phyloP scores from a whole-genome alignment of 2,113 vertebrate species.

The Heterocephalus glaber region DNA sequence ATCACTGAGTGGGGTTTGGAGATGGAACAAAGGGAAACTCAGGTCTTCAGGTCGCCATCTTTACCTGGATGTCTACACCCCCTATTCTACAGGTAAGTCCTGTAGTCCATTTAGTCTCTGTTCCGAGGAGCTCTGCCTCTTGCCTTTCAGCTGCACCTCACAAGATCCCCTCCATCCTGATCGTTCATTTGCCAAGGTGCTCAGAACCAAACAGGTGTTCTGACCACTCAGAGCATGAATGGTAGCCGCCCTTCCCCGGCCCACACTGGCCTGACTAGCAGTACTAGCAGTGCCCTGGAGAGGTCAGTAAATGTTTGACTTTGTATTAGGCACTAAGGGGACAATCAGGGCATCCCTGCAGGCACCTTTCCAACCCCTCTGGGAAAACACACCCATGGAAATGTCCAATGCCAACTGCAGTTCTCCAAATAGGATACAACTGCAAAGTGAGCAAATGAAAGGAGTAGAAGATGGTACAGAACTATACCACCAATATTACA shows the following conservation, averaged over 20 bases:
- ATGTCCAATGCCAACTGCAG: neutral
- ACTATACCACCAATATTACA: neutral
- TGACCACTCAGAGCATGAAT: neutral
- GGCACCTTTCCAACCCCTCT: neutral
- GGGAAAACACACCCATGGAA: neutral
- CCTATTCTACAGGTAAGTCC: neutral
- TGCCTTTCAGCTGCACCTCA: neutral
- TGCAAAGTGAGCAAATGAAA: neutral
- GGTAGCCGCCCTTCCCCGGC: neutral
- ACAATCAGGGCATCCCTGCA: neutral
- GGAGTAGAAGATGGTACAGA: neutral
- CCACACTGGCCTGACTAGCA: fast-evolving
- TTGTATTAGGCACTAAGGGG: neutral
- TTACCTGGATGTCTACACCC: neutral
- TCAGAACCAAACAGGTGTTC: neutral
- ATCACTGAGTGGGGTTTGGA: neutral
- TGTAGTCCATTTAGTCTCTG: neutral
- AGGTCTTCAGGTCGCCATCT: neutral
- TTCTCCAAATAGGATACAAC: neutral
- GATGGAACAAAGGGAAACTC: neutral
- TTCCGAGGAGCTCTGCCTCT: neutral
- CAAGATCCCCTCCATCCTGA: neutral
- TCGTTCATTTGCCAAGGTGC: neutral
- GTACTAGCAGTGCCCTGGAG: no score
- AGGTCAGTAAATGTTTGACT: neutral